Evolutionary conservation across 2,888 invertebrate genomes (phyloP).

Genomic region (Liopterus haemorrhoidalis): DNA sequence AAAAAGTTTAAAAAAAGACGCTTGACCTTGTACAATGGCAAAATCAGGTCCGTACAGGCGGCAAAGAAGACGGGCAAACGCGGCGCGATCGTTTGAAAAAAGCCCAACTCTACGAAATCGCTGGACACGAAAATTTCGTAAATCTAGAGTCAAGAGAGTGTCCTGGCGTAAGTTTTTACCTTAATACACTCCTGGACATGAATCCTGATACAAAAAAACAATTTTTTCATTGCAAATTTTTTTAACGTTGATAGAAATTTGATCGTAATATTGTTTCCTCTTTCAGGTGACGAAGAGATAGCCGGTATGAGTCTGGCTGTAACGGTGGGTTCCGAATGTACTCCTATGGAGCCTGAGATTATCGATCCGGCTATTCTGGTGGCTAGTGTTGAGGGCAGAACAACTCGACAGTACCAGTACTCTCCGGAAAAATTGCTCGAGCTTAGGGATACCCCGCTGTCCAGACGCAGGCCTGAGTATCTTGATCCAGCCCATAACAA

Average conservation of each 20-base stretch:
- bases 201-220: no score
- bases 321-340: conserved; percentile 39
- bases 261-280: conserved; percentile 9
- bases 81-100: conserved; percentile 9
- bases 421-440: conserved; percentile 66
- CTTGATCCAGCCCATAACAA: conserved; percentile 53
- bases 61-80: conserved; percentile 16
- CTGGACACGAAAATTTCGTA: conserved; percentile 13
- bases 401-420: conserved; percentile 48
- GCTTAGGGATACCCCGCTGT: conserved; percentile 62
- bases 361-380: conserved; percentile 56
- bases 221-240: background rate
- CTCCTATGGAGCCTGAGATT: conserved; percentile 34
- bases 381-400: conserved; percentile 47
- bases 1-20: no score
- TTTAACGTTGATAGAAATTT: background rate
- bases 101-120: conserved; percentile 12
- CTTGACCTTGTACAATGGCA: conserved; percentile 16
- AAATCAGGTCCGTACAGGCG: conserved; percentile 16
- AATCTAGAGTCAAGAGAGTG: conserved; percentile 22
- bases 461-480: conserved; percentile 67
- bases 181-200: background rate
- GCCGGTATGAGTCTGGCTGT: conserved; percentile 48
- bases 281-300: conserved; percentile 50
- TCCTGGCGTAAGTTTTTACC: conserved; percentile 26